These are phyloP conservation scores for Drosophila cognata DNA, from an alignment of 2,888 invertebrate genomes.

Conservation along the genomic window DNA sequence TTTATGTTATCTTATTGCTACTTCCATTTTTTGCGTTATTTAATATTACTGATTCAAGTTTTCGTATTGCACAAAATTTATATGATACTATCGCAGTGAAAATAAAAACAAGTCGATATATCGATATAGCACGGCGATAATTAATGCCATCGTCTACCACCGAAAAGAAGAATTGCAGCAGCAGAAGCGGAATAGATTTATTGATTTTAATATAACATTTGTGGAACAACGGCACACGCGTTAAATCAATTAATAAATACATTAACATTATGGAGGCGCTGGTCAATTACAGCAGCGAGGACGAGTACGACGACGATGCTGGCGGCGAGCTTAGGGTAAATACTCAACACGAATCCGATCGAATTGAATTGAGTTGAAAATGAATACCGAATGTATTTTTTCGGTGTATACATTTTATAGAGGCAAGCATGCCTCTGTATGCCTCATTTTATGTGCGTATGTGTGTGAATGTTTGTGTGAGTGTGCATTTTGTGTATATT, in stretches of 20 bases:
- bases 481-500: conserved; percentile 22
- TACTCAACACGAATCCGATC: conserved; percentile 46
- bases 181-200: conserved; percentile 46
- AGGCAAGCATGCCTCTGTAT: conserved; percentile 27
- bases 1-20: not conserved
- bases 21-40: not conserved
- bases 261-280: conserved; percentile 89
- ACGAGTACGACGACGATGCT: conserved; percentile 87
- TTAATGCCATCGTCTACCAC: not conserved
- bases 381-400: conserved; percentile 45
- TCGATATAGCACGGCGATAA: conserved; percentile 17
- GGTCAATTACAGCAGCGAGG: conserved; percentile 92
- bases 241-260: conserved; percentile 10
- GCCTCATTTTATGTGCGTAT: not conserved
- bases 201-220: conserved; percentile 49
- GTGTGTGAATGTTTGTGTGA: conserved; percentile 2
- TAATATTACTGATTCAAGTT: not conserved
- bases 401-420: conserved; percentile 48
- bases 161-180: conserved; percentile 18
- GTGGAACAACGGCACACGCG: conserved; percentile 3
- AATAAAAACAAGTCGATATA: not conserved
- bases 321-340: conserved; percentile 82
- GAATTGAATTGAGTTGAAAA: conserved; percentile 15
- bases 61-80: not conserved
- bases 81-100: not conserved